phyloP scores from a whole-genome alignment of 2,113 vertebrate species.

The Anguilla rostrata region DNA sequence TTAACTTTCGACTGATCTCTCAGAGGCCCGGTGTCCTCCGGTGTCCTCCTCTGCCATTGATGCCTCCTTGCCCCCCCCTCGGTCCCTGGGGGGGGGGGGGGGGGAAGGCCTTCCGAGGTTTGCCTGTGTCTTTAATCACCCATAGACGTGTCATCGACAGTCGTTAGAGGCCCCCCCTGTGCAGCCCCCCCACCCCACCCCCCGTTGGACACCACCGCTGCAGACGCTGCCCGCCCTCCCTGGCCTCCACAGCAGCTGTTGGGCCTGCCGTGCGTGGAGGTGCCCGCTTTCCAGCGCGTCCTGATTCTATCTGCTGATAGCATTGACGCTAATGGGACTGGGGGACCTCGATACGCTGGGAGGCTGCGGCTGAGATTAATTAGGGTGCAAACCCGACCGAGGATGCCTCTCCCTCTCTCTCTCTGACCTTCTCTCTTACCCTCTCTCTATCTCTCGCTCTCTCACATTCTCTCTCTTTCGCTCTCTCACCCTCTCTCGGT shows the following conservation, averaged over 20 bases:
- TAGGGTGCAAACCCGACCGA: neutral
- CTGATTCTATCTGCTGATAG: neutral
- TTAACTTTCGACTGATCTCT: neutral
- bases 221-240: neutral
- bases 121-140: neutral
- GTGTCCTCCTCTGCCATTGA: neutral
- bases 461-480: neutral
- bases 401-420: constrained; percentile 5
- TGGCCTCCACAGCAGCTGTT: neutral
- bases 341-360: neutral
- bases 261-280: neutral
- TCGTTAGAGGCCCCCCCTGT: neutral
- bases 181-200: neutral
- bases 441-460: neutral
- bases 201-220: neutral
- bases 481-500: neutral
- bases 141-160: neutral
- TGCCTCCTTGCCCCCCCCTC: too few relatives aligned
- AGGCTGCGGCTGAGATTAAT: neutral
- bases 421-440: neutral
- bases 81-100: too few relatives aligned
- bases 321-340: neutral
- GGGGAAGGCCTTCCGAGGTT: neutral
- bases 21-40: neutral
- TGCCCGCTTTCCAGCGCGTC: neutral